Evolutionary conservation across 92 coral and sea anemone species (phyloP).

Genomic region (Palythoa heliodiscus): DNA sequence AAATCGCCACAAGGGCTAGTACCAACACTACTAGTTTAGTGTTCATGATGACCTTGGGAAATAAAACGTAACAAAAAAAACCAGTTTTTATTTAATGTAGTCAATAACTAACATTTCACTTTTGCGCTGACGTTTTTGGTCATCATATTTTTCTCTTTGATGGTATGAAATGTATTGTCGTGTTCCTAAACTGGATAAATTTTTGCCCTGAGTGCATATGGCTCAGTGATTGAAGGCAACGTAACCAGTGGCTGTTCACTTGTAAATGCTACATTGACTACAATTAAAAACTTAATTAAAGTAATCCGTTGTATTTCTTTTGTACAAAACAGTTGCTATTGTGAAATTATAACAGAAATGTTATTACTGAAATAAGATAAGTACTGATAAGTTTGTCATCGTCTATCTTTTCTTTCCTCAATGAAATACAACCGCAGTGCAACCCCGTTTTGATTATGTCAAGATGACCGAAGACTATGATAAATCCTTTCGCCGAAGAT

Average conservation of each 20-base stretch:
- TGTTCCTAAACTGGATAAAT: no score
- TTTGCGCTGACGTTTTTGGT: neutral
- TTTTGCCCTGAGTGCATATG: neutral
- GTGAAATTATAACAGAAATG: neutral
- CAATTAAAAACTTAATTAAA: neutral
- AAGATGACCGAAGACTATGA: neutral
- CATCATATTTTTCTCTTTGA: no score
- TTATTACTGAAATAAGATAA: neutral
- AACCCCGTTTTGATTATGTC: neutral
- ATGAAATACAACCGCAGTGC: no score
- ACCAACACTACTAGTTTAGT: slow-evolving; percentile 37
- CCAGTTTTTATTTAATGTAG: neutral
- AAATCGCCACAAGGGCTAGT: slow-evolving; percentile 33
- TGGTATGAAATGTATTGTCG: neutral
- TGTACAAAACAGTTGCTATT: neutral
- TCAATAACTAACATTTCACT: neutral
- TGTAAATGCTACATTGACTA: neutral
- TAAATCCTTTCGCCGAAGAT: neutral
- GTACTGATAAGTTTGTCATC: neutral
- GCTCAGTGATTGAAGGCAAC: neutral
- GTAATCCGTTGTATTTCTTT: neutral
- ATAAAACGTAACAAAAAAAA: neutral
- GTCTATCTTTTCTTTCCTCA: neutral
- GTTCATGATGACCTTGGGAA: slow-evolving; percentile 42
- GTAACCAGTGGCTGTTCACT: neutral